phyloP scores from a whole-genome alignment of 2,797 vertebrate genomes.

The Brachyrhaphis roseni region DNA sequence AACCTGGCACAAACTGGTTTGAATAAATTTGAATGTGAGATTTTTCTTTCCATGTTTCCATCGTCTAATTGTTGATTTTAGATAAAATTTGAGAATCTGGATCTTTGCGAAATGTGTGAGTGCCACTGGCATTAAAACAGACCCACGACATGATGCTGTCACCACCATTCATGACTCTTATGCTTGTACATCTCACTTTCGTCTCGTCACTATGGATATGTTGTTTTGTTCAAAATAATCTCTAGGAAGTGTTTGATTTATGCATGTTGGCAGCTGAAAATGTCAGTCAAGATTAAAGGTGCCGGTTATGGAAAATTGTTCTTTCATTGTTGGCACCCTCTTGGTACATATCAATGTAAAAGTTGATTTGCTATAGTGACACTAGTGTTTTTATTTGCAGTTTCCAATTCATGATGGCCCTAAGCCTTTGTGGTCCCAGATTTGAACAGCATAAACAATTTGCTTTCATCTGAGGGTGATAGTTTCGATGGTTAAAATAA shows the following conservation, averaged over 20 bases:
- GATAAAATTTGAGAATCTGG: background rate
- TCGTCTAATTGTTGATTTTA: background rate
- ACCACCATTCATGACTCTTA: background rate
- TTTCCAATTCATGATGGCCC: background rate
- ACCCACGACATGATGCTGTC: background rate
- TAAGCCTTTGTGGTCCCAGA: background rate
- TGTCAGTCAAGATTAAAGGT: background rate
- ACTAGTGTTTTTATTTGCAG: background rate
- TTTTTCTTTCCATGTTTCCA: background rate
- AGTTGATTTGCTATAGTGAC: background rate
- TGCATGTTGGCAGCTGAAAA: background rate
- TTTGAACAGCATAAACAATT: background rate
- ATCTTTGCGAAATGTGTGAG: background rate
- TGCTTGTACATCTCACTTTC: background rate
- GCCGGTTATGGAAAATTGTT: background rate
- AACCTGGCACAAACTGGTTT: background rate
- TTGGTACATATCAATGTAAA: background rate
- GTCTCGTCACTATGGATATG: background rate
- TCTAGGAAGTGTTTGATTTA: background rate
- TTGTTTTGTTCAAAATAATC: background rate
- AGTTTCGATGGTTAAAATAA: background rate
- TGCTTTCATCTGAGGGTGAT: background rate
- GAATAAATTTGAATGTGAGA: too few relatives aligned
- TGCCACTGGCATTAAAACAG: background rate
- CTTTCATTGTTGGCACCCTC: background rate